phyloP scores from a whole-genome alignment of 2,797 vertebrate genomes.

The Spizella passerina region DNA sequence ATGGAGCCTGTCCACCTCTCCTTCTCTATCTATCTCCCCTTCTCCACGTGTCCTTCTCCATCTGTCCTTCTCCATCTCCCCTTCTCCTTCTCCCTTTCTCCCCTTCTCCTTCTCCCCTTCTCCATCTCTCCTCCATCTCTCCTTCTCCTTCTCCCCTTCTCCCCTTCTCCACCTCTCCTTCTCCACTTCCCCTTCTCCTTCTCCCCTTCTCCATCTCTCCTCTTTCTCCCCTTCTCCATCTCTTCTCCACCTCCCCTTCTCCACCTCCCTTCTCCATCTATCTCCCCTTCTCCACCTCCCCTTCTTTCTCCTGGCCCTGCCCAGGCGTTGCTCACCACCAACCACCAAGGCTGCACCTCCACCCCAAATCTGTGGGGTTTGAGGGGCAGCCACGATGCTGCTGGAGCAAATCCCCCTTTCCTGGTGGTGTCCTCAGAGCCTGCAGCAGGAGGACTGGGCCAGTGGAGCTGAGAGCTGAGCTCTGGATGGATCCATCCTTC shows the following conservation, averaged over 20 bases:
- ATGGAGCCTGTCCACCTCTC: accelerated
- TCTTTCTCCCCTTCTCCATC: neutral
- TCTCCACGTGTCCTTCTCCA: neutral
- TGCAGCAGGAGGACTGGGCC: neutral
- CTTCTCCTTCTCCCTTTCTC: neutral
- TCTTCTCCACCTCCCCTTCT: neutral
- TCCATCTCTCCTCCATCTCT: neutral
- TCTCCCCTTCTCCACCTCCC: neutral
- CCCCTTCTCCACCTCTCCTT: neutral
- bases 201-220: neutral
- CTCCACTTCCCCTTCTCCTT: neutral
- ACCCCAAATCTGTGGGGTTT: neutral
- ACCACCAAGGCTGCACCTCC: accelerated
- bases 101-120: too few relatives aligned
- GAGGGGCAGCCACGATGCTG: accelerated
- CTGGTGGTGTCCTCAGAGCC: neutral
- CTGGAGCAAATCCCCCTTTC: neutral
- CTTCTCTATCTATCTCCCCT: neutral
- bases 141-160: neutral
- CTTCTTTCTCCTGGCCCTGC: neutral
- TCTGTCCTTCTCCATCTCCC: neutral
- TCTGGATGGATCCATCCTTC: neutral
- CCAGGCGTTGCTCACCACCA: accelerated
- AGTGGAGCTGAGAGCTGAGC: neutral
- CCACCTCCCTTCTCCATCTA: neutral